Conservation (phyloP, 2,113 vertebrate genomes). For the Rhinolophus sinicus region DNA sequence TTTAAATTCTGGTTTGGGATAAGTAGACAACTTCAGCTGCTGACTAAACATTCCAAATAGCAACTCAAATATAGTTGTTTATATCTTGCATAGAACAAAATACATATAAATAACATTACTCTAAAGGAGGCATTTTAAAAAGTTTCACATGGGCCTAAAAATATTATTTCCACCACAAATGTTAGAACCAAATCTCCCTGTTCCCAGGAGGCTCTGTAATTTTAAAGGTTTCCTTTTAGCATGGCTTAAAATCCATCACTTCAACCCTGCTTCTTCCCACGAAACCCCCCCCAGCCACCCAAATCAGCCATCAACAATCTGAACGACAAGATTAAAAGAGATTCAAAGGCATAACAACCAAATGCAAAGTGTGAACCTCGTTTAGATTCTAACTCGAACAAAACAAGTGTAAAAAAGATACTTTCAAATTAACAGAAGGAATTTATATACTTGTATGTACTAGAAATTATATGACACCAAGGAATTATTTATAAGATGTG, state of each 20-base stretch:
- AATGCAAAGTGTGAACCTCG: not conserved
- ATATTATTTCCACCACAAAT: not conserved
- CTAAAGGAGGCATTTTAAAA: not conserved
- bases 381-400: not conserved
- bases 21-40: slow-evolving; percentile 26
- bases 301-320: not conserved
- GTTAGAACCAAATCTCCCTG: not conserved
- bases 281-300: not conserved
- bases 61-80: not conserved
- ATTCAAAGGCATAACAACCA: not conserved
- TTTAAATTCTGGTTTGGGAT: not conserved
- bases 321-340: not conserved
- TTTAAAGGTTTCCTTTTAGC: slow-evolving; percentile 8
- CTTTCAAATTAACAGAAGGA: not conserved
- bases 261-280: not conserved
- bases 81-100: not conserved
- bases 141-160: not conserved
- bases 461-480: not conserved
- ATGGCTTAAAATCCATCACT: not conserved
- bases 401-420: not conserved
- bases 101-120: not conserved
- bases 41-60: slow-evolving; percentile 29
- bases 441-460: not conserved
- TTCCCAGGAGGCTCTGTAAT: not conserved
- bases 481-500: not conserved